Base-by-base conservation (phyloP, 2,888 invertebrate genomes). In the Congeria kusceri region DNA sequence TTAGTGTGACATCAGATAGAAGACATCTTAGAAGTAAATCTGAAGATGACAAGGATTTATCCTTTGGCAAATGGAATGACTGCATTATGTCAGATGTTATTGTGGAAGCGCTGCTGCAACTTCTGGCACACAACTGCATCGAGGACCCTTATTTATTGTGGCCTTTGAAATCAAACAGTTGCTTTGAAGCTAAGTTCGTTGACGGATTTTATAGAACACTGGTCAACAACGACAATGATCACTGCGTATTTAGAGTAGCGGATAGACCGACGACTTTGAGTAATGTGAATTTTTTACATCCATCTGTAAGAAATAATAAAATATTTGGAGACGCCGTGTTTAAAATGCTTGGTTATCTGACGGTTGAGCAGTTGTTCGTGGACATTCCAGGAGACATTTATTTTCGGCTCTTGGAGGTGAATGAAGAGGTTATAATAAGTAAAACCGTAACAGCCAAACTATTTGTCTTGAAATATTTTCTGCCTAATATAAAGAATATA, bases 1-100 rank as follows among this genome's bases (percentile, higher is more conserved):
- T 92, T 82, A 85, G 90, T 9, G 84, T 92, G 3, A 87, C 87
- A 7, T 86, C 90, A 11, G 88, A 91, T 49, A 74, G 92, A 29
- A 75, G 89, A 20, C 81, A 87, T 46, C 82, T 93, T 11, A 72
- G 66, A 18, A 80, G 80, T 32, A 66, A 62, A 44, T 86, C 87
- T 18, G 83, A 58, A 23, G 58, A 58, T 58, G 58, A 58, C n/a
- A 58, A n/a, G 13, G 29, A 28, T n/a, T 28, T 27, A 58, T 20
- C 27, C 18, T 28, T 28, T n/a, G 29, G 29, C 13, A 28, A 58
- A 28, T 58, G 58, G 58, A 58, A 58, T 27, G 28, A 2, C 20
- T 29, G 23, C 27, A 25, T 58, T n/a, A 27, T 58, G 28, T 58
- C 58, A 58, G 58, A 58, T 58, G 11, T 29, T 7, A 27, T 58